Evolutionary conservation across 2,888 invertebrate species (phyloP).

Genomic region (Nymphalis polychloros): DNA sequence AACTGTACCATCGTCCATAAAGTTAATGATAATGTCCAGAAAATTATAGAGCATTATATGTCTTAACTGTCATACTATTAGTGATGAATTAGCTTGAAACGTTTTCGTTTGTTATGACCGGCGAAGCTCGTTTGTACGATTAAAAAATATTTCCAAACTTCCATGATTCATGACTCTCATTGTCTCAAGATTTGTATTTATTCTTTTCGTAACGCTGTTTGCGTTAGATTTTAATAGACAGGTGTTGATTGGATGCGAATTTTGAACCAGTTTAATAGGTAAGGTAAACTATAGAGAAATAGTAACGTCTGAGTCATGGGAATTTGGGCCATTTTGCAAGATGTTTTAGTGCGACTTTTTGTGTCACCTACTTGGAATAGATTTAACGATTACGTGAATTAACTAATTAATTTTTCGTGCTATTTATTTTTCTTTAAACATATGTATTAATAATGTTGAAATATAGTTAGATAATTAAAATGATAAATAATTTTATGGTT

Average conservation of each 20-base stretch:
- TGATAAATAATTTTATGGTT: too few relatives aligned
- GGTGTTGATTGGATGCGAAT: conserved; percentile 61
- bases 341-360: neutral
- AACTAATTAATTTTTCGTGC: too few relatives aligned
- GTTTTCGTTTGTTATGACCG: conserved; percentile 8
- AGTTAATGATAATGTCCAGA: conserved; percentile 7
- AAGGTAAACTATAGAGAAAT: conserved; percentile 37
- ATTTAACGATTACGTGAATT: neutral
- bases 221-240: conserved; percentile 55
- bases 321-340: conserved; percentile 21
- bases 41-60: conserved; percentile 11
- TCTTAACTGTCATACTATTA: conserved; percentile 16
- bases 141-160: conserved; percentile 65
- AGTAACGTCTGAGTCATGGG: conserved; percentile 11
- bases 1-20: conserved; percentile 11
- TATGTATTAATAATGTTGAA: too few relatives aligned
- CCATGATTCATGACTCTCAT: conserved; percentile 64
- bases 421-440: too few relatives aligned
- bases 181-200: conserved; percentile 53
- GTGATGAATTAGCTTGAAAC: conserved; percentile 10
- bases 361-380: conserved; percentile 18
- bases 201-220: conserved; percentile 56
- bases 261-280: conserved; percentile 48
- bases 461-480: too few relatives aligned
- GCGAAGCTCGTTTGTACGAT: conserved; percentile 20